Conservation (phyloP, 2,888 invertebrate genomes). For the Latheticus oryzae region DNA sequence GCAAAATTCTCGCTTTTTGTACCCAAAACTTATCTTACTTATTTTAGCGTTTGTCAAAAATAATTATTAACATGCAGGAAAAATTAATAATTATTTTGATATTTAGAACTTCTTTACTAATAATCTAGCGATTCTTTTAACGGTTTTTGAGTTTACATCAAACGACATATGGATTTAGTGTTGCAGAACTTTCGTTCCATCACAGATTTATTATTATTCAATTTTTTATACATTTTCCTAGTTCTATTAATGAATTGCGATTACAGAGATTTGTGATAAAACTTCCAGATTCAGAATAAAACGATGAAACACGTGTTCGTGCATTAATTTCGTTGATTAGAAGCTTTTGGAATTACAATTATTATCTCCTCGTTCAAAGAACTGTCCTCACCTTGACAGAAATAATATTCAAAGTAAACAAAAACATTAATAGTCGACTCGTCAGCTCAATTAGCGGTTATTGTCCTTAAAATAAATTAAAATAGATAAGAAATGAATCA, state of each 20-base stretch:
- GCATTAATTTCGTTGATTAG: too few relatives aligned
- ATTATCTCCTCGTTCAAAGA: neutral
- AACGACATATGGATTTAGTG: conserved; percentile 7
- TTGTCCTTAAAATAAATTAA: neutral
- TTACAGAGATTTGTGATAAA: too few relatives aligned
- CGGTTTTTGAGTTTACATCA: neutral
- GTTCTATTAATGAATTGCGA: too few relatives aligned
- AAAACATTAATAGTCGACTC: conserved; percentile 2
- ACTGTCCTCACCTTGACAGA: neutral
- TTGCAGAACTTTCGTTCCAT: conserved; percentile 17
- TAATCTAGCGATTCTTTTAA: neutral
- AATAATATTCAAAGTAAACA: conserved; percentile 13
- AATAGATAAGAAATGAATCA: neutral
- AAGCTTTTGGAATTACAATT: too few relatives aligned
- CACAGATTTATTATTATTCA: conserved; percentile 12
- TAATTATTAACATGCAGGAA: too few relatives aligned
- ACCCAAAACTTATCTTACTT: too few relatives aligned
- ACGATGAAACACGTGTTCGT: too few relatives aligned
- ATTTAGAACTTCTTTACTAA: neutral
- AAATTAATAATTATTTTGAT: neutral
- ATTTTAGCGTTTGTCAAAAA: too few relatives aligned
- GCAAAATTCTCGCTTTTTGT: too few relatives aligned
- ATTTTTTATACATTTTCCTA: too few relatives aligned
- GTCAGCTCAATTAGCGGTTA: conserved; percentile 6
- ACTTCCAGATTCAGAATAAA: too few relatives aligned